Conservation (phyloP, 1,140 invertebrate genomes). For the Heterodera schachtii region DNA sequence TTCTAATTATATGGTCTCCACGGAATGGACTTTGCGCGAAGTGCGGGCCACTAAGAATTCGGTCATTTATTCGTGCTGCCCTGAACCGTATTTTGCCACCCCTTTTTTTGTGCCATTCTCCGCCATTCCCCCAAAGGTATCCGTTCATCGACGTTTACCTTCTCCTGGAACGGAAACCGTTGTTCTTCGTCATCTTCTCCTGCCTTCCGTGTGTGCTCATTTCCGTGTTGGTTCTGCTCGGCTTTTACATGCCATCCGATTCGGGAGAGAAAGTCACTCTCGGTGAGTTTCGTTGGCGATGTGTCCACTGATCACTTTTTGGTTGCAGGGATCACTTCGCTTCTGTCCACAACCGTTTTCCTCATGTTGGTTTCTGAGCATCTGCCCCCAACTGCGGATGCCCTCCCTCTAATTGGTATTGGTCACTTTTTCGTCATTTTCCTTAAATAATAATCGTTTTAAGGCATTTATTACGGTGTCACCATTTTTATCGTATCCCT, state of each 20-base stretch:
- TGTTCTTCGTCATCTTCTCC: conserved; percentile 89
- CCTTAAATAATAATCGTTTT: conserved; percentile 67
- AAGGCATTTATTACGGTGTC: conserved; percentile 80
- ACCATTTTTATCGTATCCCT: conserved; percentile 87
- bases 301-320: too few species aligned
- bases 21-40: conserved; percentile 67
- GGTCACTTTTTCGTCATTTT: conserved; percentile 67
- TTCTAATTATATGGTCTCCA: conserved; percentile 68
- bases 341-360: conserved; percentile 89
- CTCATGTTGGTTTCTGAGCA: conserved; percentile 88
- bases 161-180: conserved; percentile 74
- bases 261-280: conserved; percentile 79
- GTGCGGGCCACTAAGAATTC: conserved; percentile 70
- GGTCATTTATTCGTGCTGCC: conserved; percentile 71
- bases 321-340: conserved; percentile 77
- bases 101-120: conserved; percentile 65
- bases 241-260: conserved; percentile 88
- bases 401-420: conserved; percentile 78
- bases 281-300: conserved; percentile 13
- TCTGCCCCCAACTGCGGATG: conserved; percentile 87
- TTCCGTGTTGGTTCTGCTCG: conserved; percentile 80
- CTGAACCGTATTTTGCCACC: conserved; percentile 11
- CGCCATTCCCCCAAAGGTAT: conserved; percentile 72
- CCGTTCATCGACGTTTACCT: conserved; percentile 74
- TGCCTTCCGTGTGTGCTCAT: conserved; percentile 86